Evolutionary conservation across 2,888 invertebrate species (phyloP).

Genomic region (Parasteatoda lunata): DNA sequence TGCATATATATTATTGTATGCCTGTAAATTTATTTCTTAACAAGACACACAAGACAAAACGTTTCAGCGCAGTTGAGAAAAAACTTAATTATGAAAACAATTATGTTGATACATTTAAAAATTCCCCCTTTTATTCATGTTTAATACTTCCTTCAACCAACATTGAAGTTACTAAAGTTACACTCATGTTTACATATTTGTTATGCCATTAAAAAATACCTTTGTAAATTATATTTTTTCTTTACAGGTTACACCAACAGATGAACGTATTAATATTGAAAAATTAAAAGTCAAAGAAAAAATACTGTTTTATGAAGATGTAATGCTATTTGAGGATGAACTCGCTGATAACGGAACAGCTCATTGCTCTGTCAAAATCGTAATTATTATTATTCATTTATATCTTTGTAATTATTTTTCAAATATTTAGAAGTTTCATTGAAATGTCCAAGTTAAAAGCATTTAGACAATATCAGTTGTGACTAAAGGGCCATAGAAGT

Average conservation of each 20-base stretch:
- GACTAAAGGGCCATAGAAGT: too few species aligned
- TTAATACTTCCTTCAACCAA: neutral
- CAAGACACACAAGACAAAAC: too few species aligned
- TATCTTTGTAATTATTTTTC: too few species aligned
- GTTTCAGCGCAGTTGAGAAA: too few species aligned
- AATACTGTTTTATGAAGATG: slow-evolving; percentile 94
- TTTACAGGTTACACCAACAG: slow-evolving; percentile 78
- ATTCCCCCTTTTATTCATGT: too few species aligned
- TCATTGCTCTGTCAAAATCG: slow-evolving; percentile 92
- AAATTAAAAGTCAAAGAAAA: slow-evolving; percentile 90
- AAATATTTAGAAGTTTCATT: too few species aligned
- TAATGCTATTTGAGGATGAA: slow-evolving; percentile 97
- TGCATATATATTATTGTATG: too few species aligned
- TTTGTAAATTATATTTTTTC: slow-evolving; percentile 69
- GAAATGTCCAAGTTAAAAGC: too few species aligned
- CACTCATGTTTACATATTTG: neutral
- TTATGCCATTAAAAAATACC: neutral
- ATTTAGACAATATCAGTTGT: too few species aligned
- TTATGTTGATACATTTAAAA: neutral
- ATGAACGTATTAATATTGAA: slow-evolving; percentile 88
- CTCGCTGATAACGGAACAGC: slow-evolving; percentile 98
- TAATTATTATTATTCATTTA: slow-evolving; percentile 74
- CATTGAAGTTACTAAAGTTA: neutral
- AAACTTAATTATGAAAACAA: neutral
- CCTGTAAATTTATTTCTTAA: too few species aligned